phyloP scores from a whole-genome alignment of 2,888 invertebrate genomes.

The Elegia similella region DNA sequence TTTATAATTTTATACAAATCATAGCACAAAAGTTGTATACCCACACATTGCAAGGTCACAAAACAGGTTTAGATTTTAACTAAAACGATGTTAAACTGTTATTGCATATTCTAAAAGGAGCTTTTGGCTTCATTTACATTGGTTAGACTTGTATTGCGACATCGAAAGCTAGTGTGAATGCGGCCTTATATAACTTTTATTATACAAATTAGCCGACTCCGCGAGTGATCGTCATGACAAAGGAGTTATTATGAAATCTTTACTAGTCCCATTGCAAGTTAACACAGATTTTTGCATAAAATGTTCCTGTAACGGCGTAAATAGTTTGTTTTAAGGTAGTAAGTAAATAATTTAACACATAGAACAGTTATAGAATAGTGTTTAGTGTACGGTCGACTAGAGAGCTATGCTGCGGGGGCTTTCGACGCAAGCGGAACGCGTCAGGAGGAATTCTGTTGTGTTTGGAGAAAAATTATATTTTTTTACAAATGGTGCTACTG shows the following conservation, averaged over 20 bases:
- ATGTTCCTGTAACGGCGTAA: conserved; percentile 79
- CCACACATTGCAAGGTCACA: conserved; percentile 52
- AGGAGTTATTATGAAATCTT: conserved; percentile 54
- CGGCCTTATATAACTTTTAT: conserved; percentile 56
- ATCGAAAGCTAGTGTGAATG: conserved; percentile 75
- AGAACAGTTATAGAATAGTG: conserved; percentile 41
- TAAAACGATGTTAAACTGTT: conserved; percentile 24
- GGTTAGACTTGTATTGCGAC: conserved; percentile 63
- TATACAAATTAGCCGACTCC: conserved; percentile 51
- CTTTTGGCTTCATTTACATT: conserved; percentile 66
- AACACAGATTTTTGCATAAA: conserved; percentile 71
- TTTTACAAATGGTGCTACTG: conserved; percentile 80
- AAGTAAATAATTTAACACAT: conserved; percentile 60
- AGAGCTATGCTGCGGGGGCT: conserved; percentile 46
- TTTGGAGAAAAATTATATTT: conserved; percentile 61
- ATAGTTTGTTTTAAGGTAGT: conserved; percentile 63
- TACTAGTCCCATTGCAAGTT: conserved; percentile 80
- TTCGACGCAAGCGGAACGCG: conserved; percentile 20
- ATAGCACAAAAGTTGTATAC: conserved; percentile 22
- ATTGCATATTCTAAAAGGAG: conserved; percentile 67
- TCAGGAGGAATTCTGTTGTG: conserved; percentile 44
- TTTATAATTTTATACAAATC: conserved; percentile 27
- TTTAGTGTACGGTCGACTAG: conserved; percentile 33
- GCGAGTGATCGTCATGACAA: conserved; percentile 49
- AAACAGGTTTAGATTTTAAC: conserved; percentile 38